Conservation (phyloP, 2,113 vertebrate species). For the Girardinichthys multiradiatus region DNA sequence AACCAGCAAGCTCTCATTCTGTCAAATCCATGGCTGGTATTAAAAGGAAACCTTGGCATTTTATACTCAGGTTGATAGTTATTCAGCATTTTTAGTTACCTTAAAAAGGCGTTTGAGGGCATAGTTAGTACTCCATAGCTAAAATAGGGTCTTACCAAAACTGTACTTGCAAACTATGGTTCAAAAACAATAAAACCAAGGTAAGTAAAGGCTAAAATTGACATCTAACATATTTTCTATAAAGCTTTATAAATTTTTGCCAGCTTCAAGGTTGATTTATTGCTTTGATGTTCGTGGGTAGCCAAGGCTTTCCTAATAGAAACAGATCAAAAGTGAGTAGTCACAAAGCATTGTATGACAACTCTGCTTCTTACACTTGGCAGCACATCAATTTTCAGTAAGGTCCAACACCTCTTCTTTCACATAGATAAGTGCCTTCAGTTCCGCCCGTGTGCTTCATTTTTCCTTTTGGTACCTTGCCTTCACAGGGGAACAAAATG, state of each 20-base stretch:
- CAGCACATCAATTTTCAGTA: constrained; percentile 8
- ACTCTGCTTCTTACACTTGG: not conserved
- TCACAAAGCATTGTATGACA: constrained; percentile 1
- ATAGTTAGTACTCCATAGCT: constrained; percentile 28
- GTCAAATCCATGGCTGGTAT: constrained; percentile 17
- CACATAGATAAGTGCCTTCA: constrained; percentile 1
- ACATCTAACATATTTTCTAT: constrained; percentile 4
- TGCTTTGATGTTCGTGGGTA: not conserved
- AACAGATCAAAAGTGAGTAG: not conserved
- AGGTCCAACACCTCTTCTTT: not conserved
- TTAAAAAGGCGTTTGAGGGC: constrained; percentile 8
- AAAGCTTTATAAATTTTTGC: not conserved
- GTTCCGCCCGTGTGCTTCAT: not conserved
- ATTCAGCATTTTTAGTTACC: not conserved
- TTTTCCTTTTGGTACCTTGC: not conserved
- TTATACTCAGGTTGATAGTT: not conserved
- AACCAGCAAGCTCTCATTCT: constrained; percentile 12
- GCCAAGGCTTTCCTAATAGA: not conserved
- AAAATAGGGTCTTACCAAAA: not conserved
- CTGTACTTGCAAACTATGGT: not conserved
- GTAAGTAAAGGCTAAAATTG: not conserved
- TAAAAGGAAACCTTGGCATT: constrained; percentile 21
- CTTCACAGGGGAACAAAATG: constrained; percentile 12
- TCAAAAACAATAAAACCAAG: not conserved
- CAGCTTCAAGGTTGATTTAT: not conserved